Percentiles rank a stretch among this genome's conserved stretches.
These are phyloP conservation scores for Helarctos malayanus DNA, from an alignment of 2,797 vertebrate genomes.

Conservation along the genomic window DNA sequence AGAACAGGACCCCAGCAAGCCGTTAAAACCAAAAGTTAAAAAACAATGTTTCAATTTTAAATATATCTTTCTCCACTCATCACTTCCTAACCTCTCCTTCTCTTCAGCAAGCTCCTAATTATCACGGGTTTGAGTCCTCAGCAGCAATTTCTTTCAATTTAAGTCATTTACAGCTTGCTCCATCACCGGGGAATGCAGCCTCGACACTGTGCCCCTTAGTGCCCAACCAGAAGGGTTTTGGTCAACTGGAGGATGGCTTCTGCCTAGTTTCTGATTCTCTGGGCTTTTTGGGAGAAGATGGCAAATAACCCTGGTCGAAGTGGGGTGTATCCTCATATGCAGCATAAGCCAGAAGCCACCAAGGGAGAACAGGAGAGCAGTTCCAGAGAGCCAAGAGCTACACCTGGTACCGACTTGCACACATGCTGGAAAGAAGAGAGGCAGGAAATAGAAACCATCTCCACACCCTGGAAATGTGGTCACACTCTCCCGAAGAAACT, in stretches of 20 bases:
- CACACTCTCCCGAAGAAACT: not conserved
- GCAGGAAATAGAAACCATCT: not conserved
- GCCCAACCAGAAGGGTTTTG: not conserved
- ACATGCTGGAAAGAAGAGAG: not conserved
- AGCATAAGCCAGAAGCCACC: not conserved
- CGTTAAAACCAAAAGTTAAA: not conserved
- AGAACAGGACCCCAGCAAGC: not conserved
- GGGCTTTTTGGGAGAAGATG: not conserved
- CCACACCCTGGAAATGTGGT: not conserved
- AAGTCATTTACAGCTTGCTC: not conserved
- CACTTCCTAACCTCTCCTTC: not conserved
- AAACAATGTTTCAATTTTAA: constrained; percentile 20
- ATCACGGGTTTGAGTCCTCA: not conserved
- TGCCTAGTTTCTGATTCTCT: not conserved
- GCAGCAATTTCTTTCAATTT: not conserved
- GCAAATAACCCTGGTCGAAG: not conserved
- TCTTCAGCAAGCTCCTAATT: not conserved
- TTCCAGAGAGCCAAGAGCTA: not conserved
- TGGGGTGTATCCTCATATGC: not conserved
- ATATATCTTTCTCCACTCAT: not conserved
- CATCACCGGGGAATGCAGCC: not conserved
- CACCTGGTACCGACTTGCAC: no score
- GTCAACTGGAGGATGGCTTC: not conserved
- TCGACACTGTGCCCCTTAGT: not conserved
- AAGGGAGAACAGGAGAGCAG: not conserved